Percentiles rank a stretch among this genome's conserved stretches.
Evolutionary conservation across 2,888 invertebrate species (phyloP).

Genomic region (Ectemnius continuus): DNA sequence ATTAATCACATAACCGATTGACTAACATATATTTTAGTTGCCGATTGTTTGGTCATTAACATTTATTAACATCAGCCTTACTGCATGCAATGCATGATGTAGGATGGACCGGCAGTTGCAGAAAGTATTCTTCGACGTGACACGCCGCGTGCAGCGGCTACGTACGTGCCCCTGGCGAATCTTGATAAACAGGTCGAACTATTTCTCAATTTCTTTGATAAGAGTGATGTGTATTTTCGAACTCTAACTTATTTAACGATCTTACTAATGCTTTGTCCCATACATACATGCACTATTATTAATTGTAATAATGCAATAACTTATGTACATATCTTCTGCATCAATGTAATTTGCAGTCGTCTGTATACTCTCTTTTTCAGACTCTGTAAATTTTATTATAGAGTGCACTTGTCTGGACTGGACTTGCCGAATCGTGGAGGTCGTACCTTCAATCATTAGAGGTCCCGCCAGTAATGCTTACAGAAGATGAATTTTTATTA

Average conservation of each 20-base stretch:
- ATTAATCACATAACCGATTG: slow-evolving; percentile 57
- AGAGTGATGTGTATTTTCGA: slow-evolving; percentile 59
- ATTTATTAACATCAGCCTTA: slow-evolving; percentile 76
- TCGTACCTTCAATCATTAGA: slow-evolving; percentile 71
- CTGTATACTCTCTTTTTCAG: slow-evolving; percentile 33
- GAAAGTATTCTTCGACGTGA: slow-evolving; percentile 76
- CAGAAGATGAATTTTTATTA: slow-evolving; percentile 69
- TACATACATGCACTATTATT: slow-evolving; percentile 43
- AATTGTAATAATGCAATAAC: slow-evolving; percentile 53
- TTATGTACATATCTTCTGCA: slow-evolving; percentile 64
- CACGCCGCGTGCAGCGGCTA: slow-evolving; percentile 75
- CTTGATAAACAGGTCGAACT: slow-evolving; percentile 77
- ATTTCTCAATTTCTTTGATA: slow-evolving; percentile 73
- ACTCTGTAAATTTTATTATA: slow-evolving; percentile 63
- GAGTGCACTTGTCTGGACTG: slow-evolving; percentile 75
- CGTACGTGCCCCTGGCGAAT: slow-evolving; percentile 77
- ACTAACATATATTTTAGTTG: slow-evolving; percentile 65
- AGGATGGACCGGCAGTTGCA: slow-evolving; percentile 76
- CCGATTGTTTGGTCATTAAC: slow-evolving; percentile 69
- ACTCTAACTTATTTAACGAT: slow-evolving; percentile 57
- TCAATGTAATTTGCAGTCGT: slow-evolving; percentile 53
- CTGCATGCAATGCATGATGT: slow-evolving; percentile 77
- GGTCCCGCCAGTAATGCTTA: slow-evolving; percentile 72
- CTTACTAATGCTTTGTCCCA: slow-evolving; percentile 63
- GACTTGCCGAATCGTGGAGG: slow-evolving; percentile 74